Evolutionary conservation across 2,797 vertebrate genomes (phyloP).

Genomic region (Sandelia bainsii): DNA sequence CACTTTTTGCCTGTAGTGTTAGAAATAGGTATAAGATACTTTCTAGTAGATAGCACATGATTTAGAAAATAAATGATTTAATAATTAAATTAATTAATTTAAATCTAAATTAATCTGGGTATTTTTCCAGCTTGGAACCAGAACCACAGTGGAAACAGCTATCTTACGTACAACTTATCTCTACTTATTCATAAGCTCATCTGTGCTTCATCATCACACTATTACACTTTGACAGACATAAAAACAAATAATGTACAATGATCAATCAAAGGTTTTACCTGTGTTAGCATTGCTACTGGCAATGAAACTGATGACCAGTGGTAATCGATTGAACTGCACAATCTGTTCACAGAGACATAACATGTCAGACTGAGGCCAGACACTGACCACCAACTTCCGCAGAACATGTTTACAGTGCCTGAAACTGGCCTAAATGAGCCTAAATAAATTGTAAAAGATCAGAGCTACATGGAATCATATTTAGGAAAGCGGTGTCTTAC

Average conservation of each 20-base stretch:
- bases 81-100: too few relatives aligned
- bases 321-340: slow-evolving; percentile 95
- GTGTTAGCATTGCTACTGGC: slow-evolving; percentile 96
- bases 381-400: neutral
- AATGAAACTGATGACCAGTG: slow-evolving; percentile 97
- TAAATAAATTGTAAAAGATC: neutral
- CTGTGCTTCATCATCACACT: neutral
- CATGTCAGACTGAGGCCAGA: neutral
- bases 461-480: neutral
- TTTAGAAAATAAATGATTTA: too few relatives aligned
- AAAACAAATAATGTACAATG: neutral
- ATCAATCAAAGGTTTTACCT: slow-evolving; percentile 77
- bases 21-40: too few relatives aligned
- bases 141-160: neutral
- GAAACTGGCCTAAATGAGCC: too few relatives aligned
- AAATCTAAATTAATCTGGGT: too few relatives aligned
- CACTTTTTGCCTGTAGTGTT: too few relatives aligned
- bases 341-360: slow-evolving; percentile 79
- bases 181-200: neutral
- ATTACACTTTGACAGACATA: neutral
- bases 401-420: neutral
- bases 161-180: neutral
- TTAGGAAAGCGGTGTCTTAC: slow-evolving; percentile 28
- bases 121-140: neutral
- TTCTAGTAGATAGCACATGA: too few relatives aligned